Evolutionary conservation across 2,888 invertebrate species (phyloP), one percentile per base, ranked within the genome.

Genomic region (Bibio marci): DNA sequence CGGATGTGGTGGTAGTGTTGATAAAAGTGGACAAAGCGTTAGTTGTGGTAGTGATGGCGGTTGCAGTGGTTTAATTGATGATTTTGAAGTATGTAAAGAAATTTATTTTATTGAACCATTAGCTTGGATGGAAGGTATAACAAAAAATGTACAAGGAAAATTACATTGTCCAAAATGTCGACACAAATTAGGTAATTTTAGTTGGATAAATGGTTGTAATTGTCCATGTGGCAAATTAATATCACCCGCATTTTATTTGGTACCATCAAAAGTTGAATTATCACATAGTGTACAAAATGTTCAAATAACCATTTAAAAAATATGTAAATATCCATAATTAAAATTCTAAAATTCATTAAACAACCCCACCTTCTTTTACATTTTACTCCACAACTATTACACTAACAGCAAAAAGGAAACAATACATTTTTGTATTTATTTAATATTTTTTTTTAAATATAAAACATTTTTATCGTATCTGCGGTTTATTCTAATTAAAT

Each of bases 171-270:
- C 90, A 35, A 82, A 85, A 57, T 91, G 91, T 54, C 66, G 66
- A 42, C 73, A 73, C 43, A 90, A 91, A 63, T 67, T 91, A 43
- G 92, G 91, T 22, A 85, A 82, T 41, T 91, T 83, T 57, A 87
- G 82, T 57, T 91, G 91, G 92, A 71, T 83, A 42, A 80, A 80
- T 73, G 85, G 80, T 39, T 87, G 85, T 51, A 79, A 81, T 50
- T 91, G 91, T 58, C 86, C 87, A 1, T 92, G 91, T 59, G 88
- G 88, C 0, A 76, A 79, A 44, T 83, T 85, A 62, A 80, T 90
- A 43, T 82, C 86, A 12, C 90, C 90, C 1, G 86, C 87, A 18
- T 92, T 91, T 66, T 91, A 91, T 63, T 66, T 92, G 49, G 82
- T 83, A 50, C 86, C 85, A 30, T 83, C 85, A 32, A 88, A 87